phyloP scores from a whole-genome alignment of 2,888 invertebrate genomes.

The Polia nebulosa region DNA sequence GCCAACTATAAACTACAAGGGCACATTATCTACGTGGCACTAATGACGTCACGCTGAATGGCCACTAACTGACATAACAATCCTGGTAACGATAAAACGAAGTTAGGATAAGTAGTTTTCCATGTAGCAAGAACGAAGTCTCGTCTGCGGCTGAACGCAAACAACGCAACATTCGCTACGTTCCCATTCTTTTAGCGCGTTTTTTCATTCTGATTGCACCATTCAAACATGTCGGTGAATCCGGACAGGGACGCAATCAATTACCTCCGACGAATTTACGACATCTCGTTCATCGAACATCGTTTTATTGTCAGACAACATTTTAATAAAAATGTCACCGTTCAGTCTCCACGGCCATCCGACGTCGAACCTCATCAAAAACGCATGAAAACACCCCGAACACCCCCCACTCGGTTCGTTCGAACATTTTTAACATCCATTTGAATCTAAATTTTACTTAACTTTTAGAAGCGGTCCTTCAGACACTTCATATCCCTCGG shows the following conservation, averaged over 20 bases:
- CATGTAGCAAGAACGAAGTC: constrained; percentile 81
- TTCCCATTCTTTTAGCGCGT: constrained; percentile 72
- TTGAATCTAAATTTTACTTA: constrained; percentile 84
- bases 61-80: constrained; percentile 83
- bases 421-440: constrained; percentile 84
- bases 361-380: constrained; percentile 82
- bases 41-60: constrained; percentile 80
- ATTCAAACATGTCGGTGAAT: constrained; percentile 63
- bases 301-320: constrained; percentile 76
- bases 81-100: constrained; percentile 86
- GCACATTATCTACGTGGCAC: constrained; percentile 70
- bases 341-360: constrained; percentile 65
- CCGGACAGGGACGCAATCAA: constrained; percentile 75
- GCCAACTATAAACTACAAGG: constrained; percentile 35
- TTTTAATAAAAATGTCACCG: constrained; percentile 83
- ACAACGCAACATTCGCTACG: constrained; percentile 63
- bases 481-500: constrained; percentile 76
- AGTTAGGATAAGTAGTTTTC: constrained; percentile 89
- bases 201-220: constrained; percentile 72
- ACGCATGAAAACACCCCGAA: constrained; percentile 81
- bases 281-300: constrained; percentile 78
- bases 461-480: constrained; percentile 75
- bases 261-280: constrained; percentile 78
- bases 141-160: constrained; percentile 75
- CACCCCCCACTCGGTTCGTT: constrained; percentile 79